Evolutionary conservation across 2,797 vertebrate species (phyloP).

Genomic region (Ctenochaetus hawaiiensis): DNA sequence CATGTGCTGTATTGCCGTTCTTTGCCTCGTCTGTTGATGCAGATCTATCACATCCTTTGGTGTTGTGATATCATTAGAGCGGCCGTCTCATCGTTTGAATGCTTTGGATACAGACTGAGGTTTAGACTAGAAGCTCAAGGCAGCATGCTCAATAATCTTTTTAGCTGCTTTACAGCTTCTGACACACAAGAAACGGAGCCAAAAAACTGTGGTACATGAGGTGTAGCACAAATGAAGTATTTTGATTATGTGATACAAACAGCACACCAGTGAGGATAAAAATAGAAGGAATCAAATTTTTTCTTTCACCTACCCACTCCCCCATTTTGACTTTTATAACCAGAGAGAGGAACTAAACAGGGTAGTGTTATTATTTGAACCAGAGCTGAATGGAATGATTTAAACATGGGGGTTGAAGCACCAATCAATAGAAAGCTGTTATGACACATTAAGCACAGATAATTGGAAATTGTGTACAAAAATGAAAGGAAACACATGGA

Average conservation of each 20-base stretch:
- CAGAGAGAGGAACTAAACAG: constrained; percentile 30
- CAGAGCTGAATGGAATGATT: constrained; percentile 45
- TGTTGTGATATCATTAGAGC: constrained; percentile 56
- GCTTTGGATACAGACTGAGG: constrained; percentile 57
- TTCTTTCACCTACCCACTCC: neutral
- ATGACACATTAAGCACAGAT: constrained; percentile 56
- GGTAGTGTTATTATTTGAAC: constrained; percentile 46
- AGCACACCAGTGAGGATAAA: constrained; percentile 20
- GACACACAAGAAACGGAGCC: constrained; percentile 66
- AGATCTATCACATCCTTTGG: constrained; percentile 39
- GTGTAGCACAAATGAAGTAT: constrained; percentile 36
- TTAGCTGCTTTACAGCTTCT: constrained; percentile 73
- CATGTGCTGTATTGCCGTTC: constrained; percentile 10
- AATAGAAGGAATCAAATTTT: constrained; percentile 21
- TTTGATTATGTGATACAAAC: constrained; percentile 36
- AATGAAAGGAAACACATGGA: constrained; percentile 9
- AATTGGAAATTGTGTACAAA: constrained; percentile 45
- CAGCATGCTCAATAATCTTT: constrained; percentile 70
- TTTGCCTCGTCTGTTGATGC: constrained; percentile 26
- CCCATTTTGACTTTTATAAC: constrained; percentile 33
- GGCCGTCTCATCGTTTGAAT: constrained; percentile 50
- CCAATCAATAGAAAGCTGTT: constrained; percentile 57
- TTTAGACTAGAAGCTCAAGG: constrained; percentile 66
- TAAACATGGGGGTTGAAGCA: constrained; percentile 31
- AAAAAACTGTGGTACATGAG: constrained; percentile 40